Conservation (phyloP, 2,113 vertebrate genomes). For the Pygoscelis adeliae region DNA sequence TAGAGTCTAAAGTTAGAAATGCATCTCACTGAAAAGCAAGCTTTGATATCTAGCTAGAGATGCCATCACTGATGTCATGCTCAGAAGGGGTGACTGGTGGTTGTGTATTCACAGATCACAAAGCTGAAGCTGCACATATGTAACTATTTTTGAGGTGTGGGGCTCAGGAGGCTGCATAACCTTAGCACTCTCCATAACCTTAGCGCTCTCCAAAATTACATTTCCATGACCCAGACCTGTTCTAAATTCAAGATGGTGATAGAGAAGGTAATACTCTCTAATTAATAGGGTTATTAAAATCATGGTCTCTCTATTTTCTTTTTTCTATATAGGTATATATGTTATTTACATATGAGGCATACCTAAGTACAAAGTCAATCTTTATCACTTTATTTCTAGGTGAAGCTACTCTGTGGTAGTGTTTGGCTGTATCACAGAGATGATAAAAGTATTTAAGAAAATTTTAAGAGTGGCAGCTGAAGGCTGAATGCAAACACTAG, state of each 20-base stretch:
- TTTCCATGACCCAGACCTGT: neutral
- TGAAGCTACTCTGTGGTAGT: neutral
- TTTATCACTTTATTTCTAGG: neutral
- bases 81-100: neutral
- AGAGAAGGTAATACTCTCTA: neutral
- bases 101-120: neutral
- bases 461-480: neutral
- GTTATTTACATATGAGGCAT: neutral
- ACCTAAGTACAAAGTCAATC: neutral
- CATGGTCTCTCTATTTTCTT: neutral
- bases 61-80: neutral
- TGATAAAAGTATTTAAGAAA: neutral
- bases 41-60: constrained; percentile 14
- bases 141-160: constrained; percentile 7
- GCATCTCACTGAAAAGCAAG: constrained; percentile 15
- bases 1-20: constrained; percentile 40
- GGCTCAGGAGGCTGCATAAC: neutral
- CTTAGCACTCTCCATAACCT: neutral
- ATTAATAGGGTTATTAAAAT: neutral
- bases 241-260: neutral
- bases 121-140: neutral
- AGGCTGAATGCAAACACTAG: neutral
- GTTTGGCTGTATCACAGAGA: neutral
- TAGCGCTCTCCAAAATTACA: neutral
- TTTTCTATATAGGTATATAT: neutral